Percentiles rank a stretch among this genome's conserved stretches.
phyloP scores from a whole-genome alignment of 2,888 invertebrate genomes.

The Urechis unicinctus region DNA sequence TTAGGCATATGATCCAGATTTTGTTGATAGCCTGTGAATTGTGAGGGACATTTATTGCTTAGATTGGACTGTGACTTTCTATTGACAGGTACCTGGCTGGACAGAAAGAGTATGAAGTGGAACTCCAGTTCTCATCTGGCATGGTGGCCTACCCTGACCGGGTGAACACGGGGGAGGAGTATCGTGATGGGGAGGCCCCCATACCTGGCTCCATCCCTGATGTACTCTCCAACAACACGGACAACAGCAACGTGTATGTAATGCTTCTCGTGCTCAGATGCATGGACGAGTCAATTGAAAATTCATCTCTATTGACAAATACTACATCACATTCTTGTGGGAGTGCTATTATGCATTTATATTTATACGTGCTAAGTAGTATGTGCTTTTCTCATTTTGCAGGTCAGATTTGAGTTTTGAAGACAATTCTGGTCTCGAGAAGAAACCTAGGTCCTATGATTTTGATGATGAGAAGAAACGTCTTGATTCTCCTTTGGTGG shows the following conservation, averaged over 20 bases:
- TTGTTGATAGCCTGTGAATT: too few relatives aligned
- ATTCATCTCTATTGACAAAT: neutral
- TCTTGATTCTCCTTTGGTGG: too few relatives aligned
- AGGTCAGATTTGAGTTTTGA: too few relatives aligned
- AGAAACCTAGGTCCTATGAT: too few relatives aligned
- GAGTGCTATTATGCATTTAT: too few relatives aligned
- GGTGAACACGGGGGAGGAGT: conserved; percentile 37
- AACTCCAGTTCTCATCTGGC: conserved; percentile 42
- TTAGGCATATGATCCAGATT: neutral
- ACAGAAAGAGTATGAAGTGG: conserved; percentile 47
- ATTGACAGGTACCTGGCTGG: conserved; percentile 37
- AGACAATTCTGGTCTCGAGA: too few relatives aligned
- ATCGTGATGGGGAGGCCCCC: conserved; percentile 40
- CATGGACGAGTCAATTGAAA: too few relatives aligned
- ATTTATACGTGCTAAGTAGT: too few relatives aligned
- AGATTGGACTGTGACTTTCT: neutral
- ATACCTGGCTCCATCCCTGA: conserved; percentile 29
- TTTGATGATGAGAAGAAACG: too few relatives aligned
- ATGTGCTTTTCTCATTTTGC: too few relatives aligned
- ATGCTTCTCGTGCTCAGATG: too few relatives aligned
- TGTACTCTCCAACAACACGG: neutral
- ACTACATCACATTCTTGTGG: too few relatives aligned
- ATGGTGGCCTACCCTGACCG: conserved; percentile 44
- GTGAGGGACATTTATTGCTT: neutral
- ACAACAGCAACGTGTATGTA: neutral